Percentiles rank a stretch among this genome's conserved stretches.
These are phyloP conservation scores for Petrolisthes cinctipes DNA, from an alignment of 2,888 invertebrate species.

Conservation along the genomic window DNA sequence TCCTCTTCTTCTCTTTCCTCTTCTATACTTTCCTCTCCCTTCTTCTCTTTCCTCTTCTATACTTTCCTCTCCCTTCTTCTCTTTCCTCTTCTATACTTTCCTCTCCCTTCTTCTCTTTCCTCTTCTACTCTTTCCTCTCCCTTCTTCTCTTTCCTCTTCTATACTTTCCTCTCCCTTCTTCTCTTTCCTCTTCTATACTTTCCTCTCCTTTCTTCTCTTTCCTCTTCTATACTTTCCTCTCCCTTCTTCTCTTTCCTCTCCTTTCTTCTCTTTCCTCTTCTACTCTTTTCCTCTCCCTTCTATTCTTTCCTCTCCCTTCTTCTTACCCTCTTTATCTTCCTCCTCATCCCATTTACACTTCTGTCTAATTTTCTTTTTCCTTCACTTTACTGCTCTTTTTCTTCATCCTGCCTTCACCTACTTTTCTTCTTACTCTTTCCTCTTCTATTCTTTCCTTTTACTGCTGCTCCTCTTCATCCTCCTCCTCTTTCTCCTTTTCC, in stretches of 20 bases:
- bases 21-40: neutral
- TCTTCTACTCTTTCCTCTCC: neutral
- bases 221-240: neutral
- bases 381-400: neutral
- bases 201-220: neutral
- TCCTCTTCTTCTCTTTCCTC: neutral
- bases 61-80: neutral
- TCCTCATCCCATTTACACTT: neutral
- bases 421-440: neutral
- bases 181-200: neutral
- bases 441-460: neutral
- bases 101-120: neutral
- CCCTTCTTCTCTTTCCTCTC: neutral
- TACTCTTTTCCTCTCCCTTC: neutral
- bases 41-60: neutral
- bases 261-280: neutral
- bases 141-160: neutral
- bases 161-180: neutral
- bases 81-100: neutral
- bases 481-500: neutral
- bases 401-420: neutral
- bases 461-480: neutral
- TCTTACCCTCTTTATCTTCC: neutral
- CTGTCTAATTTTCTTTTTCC: too few species aligned
- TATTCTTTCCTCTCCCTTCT: neutral